Base-by-base conservation (phyloP, 2,113 vertebrate species). In the Strix aluco region DNA sequence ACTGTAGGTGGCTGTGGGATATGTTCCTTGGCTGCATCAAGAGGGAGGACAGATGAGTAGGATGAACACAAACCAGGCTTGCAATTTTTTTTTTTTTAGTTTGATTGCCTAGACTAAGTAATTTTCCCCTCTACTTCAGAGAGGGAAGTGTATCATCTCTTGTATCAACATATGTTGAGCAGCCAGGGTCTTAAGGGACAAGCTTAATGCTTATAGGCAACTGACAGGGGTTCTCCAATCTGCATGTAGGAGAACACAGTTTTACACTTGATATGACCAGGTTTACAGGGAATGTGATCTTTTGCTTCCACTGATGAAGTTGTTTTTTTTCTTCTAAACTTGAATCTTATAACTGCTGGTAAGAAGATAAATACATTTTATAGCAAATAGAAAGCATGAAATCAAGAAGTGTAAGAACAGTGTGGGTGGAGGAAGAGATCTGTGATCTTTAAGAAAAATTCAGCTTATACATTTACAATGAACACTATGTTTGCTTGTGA, bases 401-500 rank as follows among this genome's bases (percentile, higher is more conserved):
- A 96, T 80, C 92, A 89, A 94, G 83, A 96, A 94, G 94, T 95
- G 94, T 42, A 96, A 95, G 95, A 96, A 95, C 92, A 94, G 91
- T 27, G 95, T 95, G 78, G 95, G 96, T 5, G 44, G 86, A 91
- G 86, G 86, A 96, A 97, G 69, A 94, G 86, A 96, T 91, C 89
- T 94, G 92, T 87, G 86, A 96, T 96, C 89, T 97, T 96, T 87
- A 96, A 93, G 88, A 92, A 94, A 95, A 97, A 94, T 42, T 74
- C 88, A 91, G 79, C 36, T 97, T 96, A 92, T 94, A 86, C 90
- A 95, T 90, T 95, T 92, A 95, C 95, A 96, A 94, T 91, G 96
- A 96, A 92, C 5, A 54, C 52, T 86, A 86, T 78, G 88, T 94
- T 96, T 96, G 92, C 96, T 93, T 92, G 72, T 92, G 80, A 96